Evolutionary conservation across 2,888 invertebrate species (phyloP).

Genomic region (Cordilura impudica): DNA sequence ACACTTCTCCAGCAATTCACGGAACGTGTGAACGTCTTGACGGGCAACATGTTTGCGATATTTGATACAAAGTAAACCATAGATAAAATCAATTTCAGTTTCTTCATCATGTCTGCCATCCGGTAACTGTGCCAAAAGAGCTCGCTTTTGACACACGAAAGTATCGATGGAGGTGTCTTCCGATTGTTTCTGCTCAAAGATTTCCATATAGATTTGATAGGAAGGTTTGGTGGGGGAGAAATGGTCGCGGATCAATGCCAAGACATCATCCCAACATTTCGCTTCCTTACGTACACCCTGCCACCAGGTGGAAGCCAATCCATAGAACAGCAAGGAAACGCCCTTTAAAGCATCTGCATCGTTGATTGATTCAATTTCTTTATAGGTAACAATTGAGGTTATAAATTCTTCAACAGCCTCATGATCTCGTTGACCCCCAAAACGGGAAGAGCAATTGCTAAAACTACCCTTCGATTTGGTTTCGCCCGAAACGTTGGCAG

Average conservation of each 20-base stretch:
- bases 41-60: constrained; percentile 72
- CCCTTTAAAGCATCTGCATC: constrained; percentile 73
- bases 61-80: constrained; percentile 70
- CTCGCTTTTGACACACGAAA: constrained; percentile 73
- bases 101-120: constrained; percentile 74
- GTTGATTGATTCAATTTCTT: constrained; percentile 73
- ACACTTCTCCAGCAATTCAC: constrained; percentile 71
- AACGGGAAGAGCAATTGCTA: constrained; percentile 69
- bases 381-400: constrained; percentile 72
- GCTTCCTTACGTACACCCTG: constrained; percentile 73
- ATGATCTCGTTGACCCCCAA: constrained; percentile 73
- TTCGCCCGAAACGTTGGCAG: constrained; percentile 35
- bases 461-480: constrained; percentile 72
- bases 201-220: constrained; percentile 74
- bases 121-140: constrained; percentile 72
- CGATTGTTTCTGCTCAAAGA: constrained; percentile 70
- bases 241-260: constrained; percentile 72
- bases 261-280: constrained; percentile 70
- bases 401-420: constrained; percentile 75
- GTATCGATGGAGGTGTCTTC: constrained; percentile 67
- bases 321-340: constrained; percentile 70
- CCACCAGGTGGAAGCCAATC: constrained; percentile 73
- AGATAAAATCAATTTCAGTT: constrained; percentile 73
- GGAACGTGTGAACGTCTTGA: constrained; percentile 71
- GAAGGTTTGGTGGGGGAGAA: constrained; percentile 75